phyloP scores from a whole-genome alignment of 2,113 vertebrate genomes.

The Etia nguti region DNA sequence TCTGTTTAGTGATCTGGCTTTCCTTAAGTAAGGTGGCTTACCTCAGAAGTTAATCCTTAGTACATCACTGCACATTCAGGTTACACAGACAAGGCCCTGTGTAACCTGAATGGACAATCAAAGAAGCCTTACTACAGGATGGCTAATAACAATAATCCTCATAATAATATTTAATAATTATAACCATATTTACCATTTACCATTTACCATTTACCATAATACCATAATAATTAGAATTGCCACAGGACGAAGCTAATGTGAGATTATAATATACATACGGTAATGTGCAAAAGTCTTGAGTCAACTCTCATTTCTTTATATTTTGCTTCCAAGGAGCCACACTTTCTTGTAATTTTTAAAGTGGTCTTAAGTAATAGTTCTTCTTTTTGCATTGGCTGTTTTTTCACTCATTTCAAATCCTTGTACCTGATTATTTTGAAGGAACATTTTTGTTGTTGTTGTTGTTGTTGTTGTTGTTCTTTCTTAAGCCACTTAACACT shows the following conservation, averaged over 20 bases:
- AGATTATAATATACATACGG: background rate
- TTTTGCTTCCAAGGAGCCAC: background rate
- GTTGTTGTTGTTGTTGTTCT: background rate
- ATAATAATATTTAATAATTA: background rate
- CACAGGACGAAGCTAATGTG: background rate
- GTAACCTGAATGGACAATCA: background rate
- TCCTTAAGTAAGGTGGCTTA: background rate
- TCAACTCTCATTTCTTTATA: background rate
- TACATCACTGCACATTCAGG: background rate
- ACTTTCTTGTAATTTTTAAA: background rate
- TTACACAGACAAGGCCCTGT: background rate
- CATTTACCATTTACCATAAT: background rate
- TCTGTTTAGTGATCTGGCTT: background rate
- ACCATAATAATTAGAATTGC: background rate
- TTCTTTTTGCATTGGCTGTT: background rate
- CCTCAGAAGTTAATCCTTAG: background rate
- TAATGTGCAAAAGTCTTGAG: background rate
- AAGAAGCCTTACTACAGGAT: background rate
- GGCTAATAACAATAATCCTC: background rate
- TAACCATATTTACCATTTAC: background rate
- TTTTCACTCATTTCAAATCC: background rate
- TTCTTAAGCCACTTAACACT: background rate
- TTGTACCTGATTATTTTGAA: background rate
- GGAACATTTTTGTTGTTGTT: background rate
- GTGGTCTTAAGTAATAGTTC: background rate